Evolutionary conservation across 2,797 vertebrate genomes (phyloP), one percentile per base, ranked within the genome.

Genomic region (Microtus obscurus): DNA sequence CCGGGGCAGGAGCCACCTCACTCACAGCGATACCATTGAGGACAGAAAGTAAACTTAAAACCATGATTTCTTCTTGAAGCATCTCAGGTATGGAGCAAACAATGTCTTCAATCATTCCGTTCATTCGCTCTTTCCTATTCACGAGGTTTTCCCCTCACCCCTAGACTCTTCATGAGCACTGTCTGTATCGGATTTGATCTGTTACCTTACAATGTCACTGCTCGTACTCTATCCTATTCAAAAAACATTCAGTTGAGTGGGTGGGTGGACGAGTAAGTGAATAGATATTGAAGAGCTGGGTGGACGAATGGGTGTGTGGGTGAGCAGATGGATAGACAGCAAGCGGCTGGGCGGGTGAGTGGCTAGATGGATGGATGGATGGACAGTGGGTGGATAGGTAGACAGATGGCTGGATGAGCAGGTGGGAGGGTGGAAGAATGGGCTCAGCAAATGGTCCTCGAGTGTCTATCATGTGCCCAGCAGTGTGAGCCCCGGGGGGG

Each of bases 321-420:
- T 1, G 3, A 37, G 23, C 0, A 10, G 69, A 7, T 76, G 74
- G 74, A 14, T n/a, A 8, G 5, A 21, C 4, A 2, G 56, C 56
- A 59, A 59, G 56, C 6, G 19, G 19, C 56, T 67, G 10, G 59
- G 1, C 31, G 16, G 40, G 6, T 21, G 3, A 48, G 34, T 34
- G 31, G 8, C 1, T 8, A 29, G 45, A 12, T 12, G 48, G 48
- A 31, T 27, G 21, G 19, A 31, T 27, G 21, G 19, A 1, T n/a
- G 23, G 17, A 7, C n/a, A 43, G 2, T 37, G 3, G 16, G 0
- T 5, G 16, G 17, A 23, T 23, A 19, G 13, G 5, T 63, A 56
- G 27, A 0, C 5, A 14, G 31, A 19, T 45, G 37, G 7, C 0
- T n/a, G 29, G 80, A 29, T 92, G 3, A 67, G 21, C 21, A 76